A percentile compares a stretch with the other conserved stretches of the same genome.
Conservation (phyloP, 2,113 vertebrate species). For the Pontoporia blainvillei region DNA sequence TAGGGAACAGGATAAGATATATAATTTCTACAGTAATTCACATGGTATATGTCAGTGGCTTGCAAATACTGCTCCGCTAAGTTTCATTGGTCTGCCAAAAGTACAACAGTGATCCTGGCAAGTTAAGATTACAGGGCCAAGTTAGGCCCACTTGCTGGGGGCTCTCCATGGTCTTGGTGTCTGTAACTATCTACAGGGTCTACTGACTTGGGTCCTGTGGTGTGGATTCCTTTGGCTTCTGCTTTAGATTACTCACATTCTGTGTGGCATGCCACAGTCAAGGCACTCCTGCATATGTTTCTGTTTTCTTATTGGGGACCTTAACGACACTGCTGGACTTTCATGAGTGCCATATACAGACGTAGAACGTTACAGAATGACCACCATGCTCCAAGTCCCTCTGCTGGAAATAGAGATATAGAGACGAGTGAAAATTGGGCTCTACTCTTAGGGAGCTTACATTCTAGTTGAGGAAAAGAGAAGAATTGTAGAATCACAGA, state of each 20-base stretch:
- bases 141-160: not conserved
- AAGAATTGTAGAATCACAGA: not conserved
- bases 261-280: not conserved
- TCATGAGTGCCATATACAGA: not conserved
- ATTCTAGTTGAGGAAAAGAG: not conserved
- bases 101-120: not conserved
- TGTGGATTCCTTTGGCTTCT: not conserved
- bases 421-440: not conserved
- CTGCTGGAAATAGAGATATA: not conserved
- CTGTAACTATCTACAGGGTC: not conserved
- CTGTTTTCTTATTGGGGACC: not conserved
- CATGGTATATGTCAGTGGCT: not conserved
- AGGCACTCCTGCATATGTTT: not conserved
- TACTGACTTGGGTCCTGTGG: not conserved
- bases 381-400: not conserved
- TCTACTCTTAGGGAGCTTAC: not conserved
- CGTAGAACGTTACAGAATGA: not conserved
- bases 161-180: not conserved
- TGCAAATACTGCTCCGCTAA: not conserved
- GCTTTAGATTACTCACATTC: not conserved
- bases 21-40: not conserved
- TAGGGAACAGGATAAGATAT: not conserved
- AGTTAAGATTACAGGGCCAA: not conserved
- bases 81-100: not conserved
- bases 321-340: not conserved